Percentiles rank a stretch among this genome's conserved stretches.
These are phyloP conservation scores for Palythoa heliodiscus DNA, from an alignment of 92 coral and sea anemone species.

Conservation along the genomic window DNA sequence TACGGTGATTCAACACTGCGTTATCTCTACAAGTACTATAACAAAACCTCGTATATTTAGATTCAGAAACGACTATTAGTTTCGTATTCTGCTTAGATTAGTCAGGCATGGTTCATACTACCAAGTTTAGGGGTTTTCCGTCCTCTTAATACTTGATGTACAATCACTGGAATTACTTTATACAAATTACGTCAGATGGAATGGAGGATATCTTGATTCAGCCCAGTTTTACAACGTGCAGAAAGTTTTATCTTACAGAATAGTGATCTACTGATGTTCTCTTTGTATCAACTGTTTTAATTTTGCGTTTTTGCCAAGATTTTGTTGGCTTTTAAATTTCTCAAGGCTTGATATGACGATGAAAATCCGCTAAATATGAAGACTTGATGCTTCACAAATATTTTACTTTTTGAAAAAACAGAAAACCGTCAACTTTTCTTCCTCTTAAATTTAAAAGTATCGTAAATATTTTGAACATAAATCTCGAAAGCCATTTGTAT, in stretches of 20 bases:
- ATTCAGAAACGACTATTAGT: not conserved
- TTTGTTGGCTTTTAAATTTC: not conserved
- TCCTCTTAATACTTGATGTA: too few species aligned
- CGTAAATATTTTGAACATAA: not conserved
- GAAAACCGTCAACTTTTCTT: not conserved
- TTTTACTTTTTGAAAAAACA: not conserved
- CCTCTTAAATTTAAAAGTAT: not conserved
- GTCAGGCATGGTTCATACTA: not conserved
- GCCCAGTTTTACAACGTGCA: not conserved
- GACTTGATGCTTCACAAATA: not conserved
- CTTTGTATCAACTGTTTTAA: not conserved
- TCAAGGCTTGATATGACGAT: not conserved
- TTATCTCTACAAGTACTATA: not conserved
- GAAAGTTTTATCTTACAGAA: not conserved
- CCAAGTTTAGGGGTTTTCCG: not conserved
- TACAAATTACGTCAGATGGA: not conserved
- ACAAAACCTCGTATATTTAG: not conserved
- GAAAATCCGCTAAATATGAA: conserved; percentile 4
- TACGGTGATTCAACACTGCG: not conserved
- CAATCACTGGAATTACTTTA: not conserved
- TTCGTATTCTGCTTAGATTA: not conserved
- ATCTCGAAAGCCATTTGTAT: not conserved
- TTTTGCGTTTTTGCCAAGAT: conserved; percentile 3
- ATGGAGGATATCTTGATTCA: not conserved
- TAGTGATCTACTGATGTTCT: not conserved